Percentiles rank a stretch among this genome's conserved stretches.
Conservation (phyloP, 1,140 invertebrate species). For the Zelostemma sp. region DNA sequence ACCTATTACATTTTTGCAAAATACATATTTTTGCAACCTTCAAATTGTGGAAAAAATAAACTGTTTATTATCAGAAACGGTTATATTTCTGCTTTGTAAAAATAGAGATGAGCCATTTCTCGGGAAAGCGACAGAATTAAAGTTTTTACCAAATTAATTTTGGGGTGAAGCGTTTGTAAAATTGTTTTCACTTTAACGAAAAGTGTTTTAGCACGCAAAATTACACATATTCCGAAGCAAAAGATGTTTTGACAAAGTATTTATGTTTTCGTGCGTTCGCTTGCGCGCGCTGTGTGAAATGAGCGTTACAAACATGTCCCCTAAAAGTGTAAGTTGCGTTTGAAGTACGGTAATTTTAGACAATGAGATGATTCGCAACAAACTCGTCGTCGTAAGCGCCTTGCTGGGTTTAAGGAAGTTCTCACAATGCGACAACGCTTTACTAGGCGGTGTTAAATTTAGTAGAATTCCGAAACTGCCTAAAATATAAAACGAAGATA, state of each 20-base stretch:
- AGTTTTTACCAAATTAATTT: too few species aligned
- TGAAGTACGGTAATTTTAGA: slow-evolving; percentile 44
- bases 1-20: too few species aligned
- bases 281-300: slow-evolving; percentile 6
- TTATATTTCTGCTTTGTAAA: too few species aligned
- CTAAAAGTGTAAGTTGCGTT: slow-evolving; percentile 17
- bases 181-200: not conserved
- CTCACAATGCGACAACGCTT: slow-evolving; percentile 8
- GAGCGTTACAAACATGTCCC: slow-evolving; percentile 18
- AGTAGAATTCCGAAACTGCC: slow-evolving; percentile 3
- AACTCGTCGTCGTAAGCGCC: slow-evolving; percentile 35
- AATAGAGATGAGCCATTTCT: too few species aligned
- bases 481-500: not conserved
- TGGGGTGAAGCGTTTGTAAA: too few species aligned
- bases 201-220: not conserved
- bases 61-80: too few species aligned
- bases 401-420: slow-evolving; percentile 32
- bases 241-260: not conserved
- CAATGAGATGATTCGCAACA: slow-evolving; percentile 35
- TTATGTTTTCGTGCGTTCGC: not conserved
- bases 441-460: slow-evolving; percentile 8
- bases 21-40: too few species aligned
- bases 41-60: too few species aligned
- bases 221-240: not conserved
- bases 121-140: too few species aligned